Evolutionary conservation across 1,140 invertebrate species (phyloP).

Genomic region (Calycopis cecrops): DNA sequence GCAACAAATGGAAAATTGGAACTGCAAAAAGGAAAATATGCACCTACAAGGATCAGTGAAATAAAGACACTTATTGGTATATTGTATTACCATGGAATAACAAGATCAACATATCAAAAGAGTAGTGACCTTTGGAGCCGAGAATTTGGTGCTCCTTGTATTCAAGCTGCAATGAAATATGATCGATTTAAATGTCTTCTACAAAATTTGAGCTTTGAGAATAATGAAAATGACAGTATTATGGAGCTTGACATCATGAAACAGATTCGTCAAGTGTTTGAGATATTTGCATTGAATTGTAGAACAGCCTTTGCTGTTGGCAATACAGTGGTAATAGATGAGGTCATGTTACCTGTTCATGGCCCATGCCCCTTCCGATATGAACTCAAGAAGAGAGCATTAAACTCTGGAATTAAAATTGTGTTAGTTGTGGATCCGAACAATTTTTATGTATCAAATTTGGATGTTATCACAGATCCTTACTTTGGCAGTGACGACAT

Average conservation of each 20-base stretch:
- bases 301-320: conserved; percentile 59
- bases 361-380: conserved; percentile 71
- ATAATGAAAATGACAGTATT: conserved; percentile 45
- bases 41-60: conserved; percentile 52
- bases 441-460: conserved; percentile 68
- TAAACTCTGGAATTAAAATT: conserved; percentile 64
- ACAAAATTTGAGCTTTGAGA: conserved; percentile 68
- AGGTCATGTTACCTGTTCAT: conserved; percentile 65
- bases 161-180: conserved; percentile 63
- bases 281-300: conserved; percentile 71
- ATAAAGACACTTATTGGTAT: conserved; percentile 72
- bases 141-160: conserved; percentile 57
- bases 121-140: conserved; percentile 63
- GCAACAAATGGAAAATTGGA: conserved; percentile 67
- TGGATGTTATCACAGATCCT: conserved; percentile 67
- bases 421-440: conserved; percentile 59
- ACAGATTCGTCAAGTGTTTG: conserved; percentile 69
- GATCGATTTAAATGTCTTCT: conserved; percentile 71
- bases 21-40: conserved; percentile 24
- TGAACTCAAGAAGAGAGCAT: conserved; percentile 62
- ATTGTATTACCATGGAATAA: conserved; percentile 68
- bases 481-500: conserved; percentile 49
- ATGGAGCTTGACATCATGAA: conserved; percentile 66
- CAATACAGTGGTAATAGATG: conserved; percentile 64
- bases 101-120: conserved; percentile 63